Evolutionary conservation across 2,113 vertebrate genomes (phyloP).

Genomic region (Thamnophis sirtalis): DNA sequence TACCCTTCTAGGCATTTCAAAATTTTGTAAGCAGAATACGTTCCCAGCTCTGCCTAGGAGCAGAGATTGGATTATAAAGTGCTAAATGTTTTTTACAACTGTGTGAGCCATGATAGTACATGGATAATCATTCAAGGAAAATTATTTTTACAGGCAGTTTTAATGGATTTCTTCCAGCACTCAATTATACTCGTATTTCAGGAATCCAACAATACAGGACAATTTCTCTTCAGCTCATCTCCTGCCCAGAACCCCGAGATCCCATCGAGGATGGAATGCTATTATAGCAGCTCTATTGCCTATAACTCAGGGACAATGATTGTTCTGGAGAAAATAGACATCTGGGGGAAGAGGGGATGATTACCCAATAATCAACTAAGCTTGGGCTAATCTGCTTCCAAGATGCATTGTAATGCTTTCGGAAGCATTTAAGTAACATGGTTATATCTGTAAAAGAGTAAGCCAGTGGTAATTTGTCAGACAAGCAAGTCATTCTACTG

Average conservation of each 20-base stretch:
- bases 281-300: slow-evolving; percentile 35
- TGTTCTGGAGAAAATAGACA: not conserved
- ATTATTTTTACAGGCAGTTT: slow-evolving; percentile 78
- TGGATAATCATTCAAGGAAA: slow-evolving; percentile 75
- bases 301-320: slow-evolving; percentile 9
- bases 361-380: not conserved
- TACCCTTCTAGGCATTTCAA: slow-evolving; percentile 70
- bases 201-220: slow-evolving; percentile 63
- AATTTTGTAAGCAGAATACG: slow-evolving; percentile 63
- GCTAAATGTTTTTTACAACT: slow-evolving; percentile 81
- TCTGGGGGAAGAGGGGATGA: not conserved
- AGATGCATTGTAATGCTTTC: not conserved
- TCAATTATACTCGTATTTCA: slow-evolving; percentile 73
- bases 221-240: slow-evolving; percentile 45
- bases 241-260: slow-evolving; percentile 47
- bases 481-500: not conserved
- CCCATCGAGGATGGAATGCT: slow-evolving; percentile 39
- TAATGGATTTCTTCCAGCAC: slow-evolving; percentile 69
- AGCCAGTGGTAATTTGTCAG: not conserved
- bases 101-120: slow-evolving; percentile 73
- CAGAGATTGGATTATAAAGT: slow-evolving; percentile 80
- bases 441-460: not conserved
- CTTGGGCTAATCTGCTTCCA: not conserved
- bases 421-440: not conserved
- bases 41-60: slow-evolving; percentile 71